Percentiles rank a stretch among this genome's conserved stretches.
Conservation (phyloP, 2,888 invertebrate genomes). For the Campoplex nolae region DNA sequence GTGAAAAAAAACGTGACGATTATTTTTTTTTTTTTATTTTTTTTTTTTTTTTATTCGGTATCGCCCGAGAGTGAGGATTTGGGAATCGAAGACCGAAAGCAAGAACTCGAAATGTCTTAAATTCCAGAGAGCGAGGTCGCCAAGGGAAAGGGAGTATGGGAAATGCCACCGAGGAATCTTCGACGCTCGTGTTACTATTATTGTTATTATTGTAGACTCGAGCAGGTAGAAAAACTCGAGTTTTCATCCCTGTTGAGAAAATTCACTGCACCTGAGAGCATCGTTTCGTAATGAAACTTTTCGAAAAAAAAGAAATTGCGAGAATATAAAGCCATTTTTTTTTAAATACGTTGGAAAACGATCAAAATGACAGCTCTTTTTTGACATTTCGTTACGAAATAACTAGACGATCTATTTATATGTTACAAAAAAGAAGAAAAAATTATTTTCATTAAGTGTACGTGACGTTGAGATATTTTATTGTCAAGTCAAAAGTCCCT, state of each 20-base stretch:
- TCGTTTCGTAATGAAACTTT: not conserved
- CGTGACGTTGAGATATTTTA: too few relatives aligned
- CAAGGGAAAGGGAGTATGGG: slow-evolving; percentile 9
- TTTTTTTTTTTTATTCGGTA: not conserved
- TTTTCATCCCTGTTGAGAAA: slow-evolving; percentile 3
- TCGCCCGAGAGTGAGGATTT: slow-evolving; percentile 10
- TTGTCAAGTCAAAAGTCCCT: too few relatives aligned
- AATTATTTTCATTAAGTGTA: too few relatives aligned
- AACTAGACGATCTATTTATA: too few relatives aligned
- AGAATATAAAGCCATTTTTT: not conserved
- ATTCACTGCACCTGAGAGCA: not conserved
- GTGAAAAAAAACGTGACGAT: too few relatives aligned
- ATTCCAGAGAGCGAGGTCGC: slow-evolving; percentile 18
- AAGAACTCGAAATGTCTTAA: slow-evolving; percentile 34
- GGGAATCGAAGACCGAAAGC: slow-evolving; percentile 34
- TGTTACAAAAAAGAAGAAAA: too few relatives aligned
- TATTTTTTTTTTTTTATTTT: too few relatives aligned
- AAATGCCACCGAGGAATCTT: slow-evolving; percentile 46
- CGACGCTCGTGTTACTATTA: slow-evolving; percentile 26
- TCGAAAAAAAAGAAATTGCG: not conserved
- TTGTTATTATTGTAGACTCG: slow-evolving; percentile 22
- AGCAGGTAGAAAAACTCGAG: slow-evolving; percentile 12
- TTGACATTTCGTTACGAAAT: too few relatives aligned
- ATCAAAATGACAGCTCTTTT: too few relatives aligned
- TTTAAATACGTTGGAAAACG: not conserved